Evolutionary conservation across 2,113 vertebrate genomes (phyloP).

Genomic region (Numenius arquata): DNA sequence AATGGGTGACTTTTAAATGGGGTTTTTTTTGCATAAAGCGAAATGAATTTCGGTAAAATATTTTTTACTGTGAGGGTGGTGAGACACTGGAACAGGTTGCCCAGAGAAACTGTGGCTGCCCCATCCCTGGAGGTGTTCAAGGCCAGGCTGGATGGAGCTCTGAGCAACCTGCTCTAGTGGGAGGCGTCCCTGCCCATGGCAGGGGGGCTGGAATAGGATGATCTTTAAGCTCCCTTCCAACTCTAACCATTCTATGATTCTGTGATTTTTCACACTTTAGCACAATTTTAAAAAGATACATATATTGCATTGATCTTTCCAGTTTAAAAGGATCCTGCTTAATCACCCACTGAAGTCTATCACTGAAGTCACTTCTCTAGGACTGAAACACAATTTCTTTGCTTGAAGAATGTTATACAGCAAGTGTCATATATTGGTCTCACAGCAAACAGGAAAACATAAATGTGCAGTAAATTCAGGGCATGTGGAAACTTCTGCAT

Average conservation of each 20-base stretch:
- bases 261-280: background rate
- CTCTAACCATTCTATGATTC: no score
- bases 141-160: no score
- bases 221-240: no score
- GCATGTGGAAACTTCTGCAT: background rate
- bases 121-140: no score
- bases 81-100: no score
- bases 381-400: background rate
- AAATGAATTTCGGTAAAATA: background rate
- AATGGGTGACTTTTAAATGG: background rate
- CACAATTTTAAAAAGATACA: background rate
- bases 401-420: background rate
- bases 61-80: no score
- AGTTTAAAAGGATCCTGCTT: background rate
- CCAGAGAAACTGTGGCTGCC: no score
- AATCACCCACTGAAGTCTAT: background rate
- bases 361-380: background rate
- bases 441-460: background rate
- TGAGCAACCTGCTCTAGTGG: no score
- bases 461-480: background rate
- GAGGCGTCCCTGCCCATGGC: no score
- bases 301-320: background rate
- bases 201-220: no score
- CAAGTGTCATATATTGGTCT: background rate
- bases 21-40: background rate